These are phyloP conservation scores for Drosophila buzzatii DNA, from an alignment of 2,888 invertebrate genomes.

Conservation along the genomic window DNA sequence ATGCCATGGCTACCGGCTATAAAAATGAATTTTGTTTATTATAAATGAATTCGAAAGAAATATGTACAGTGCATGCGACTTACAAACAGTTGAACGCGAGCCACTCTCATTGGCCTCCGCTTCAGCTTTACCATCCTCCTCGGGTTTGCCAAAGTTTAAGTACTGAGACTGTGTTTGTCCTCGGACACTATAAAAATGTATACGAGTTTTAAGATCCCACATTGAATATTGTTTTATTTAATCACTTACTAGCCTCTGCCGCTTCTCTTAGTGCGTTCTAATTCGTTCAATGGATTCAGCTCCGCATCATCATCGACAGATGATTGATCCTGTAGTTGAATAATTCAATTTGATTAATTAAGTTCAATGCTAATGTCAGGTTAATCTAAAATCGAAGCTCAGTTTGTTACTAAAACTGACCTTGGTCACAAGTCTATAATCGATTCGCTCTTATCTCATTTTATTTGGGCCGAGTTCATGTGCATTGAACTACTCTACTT, in stretches of 20 bases:
- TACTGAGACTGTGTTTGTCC: conserved; percentile 95
- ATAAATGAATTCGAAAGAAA: background rate
- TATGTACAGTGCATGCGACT: conserved; percentile 39
- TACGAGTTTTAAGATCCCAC: background rate
- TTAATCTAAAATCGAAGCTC: conserved; percentile 24
- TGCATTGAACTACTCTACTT: conserved; percentile 58
- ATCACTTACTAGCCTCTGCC: conserved; percentile 83
- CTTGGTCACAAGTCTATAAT: conserved; percentile 60
- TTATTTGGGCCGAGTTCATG: conserved; percentile 56
- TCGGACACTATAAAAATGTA: conserved; percentile 80
- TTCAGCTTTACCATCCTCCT: conserved; percentile 91
- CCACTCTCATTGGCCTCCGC: conserved; percentile 90
- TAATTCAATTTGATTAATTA: conserved; percentile 16
- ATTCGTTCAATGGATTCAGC: conserved; percentile 43
- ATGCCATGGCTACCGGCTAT: conserved; percentile 92
- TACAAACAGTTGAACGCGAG: conserved; percentile 85
- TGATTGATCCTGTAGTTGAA: conserved; percentile 55
- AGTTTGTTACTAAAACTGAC: conserved; percentile 64
- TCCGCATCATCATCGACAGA: conserved; percentile 48
- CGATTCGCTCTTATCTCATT: conserved; percentile 57
- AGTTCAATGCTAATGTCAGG: conserved; percentile 71
- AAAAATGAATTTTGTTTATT: background rate
- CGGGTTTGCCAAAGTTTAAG: conserved; percentile 89
- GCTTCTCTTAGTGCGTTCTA: conserved; percentile 80
- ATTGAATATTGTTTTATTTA: background rate